phyloP scores from a whole-genome alignment of 2,113 vertebrate genomes.

The Variabilichromis moorii region DNA sequence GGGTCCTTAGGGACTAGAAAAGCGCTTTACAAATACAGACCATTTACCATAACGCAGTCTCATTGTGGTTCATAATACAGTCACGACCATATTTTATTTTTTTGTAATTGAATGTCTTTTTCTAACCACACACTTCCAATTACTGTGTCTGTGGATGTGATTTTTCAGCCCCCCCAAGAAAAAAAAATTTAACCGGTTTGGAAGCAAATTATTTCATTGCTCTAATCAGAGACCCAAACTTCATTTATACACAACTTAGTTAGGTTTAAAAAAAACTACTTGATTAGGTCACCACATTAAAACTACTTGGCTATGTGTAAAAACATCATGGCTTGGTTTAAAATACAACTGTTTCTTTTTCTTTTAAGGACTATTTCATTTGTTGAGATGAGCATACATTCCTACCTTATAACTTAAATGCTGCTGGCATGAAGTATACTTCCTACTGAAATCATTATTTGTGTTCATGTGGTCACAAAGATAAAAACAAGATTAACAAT shows the following conservation, averaged over 20 bases:
- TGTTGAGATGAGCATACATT: neutral
- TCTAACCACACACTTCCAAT: neutral
- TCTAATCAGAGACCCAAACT: neutral
- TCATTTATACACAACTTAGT: neutral
- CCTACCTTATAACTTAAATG: neutral
- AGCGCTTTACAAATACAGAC: too few relatives aligned
- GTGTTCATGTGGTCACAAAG: neutral
- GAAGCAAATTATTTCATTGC: neutral
- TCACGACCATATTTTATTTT: neutral
- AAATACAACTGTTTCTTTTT: neutral
- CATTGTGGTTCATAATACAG: neutral
- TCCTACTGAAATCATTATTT: neutral
- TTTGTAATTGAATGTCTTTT: neutral
- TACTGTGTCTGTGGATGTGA: neutral
- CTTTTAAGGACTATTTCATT: neutral
- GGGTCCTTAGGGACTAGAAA: too few relatives aligned
- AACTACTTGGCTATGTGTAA: neutral
- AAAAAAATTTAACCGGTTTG: accelerated
- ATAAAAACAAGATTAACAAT: neutral
- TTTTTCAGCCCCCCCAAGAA: neutral
- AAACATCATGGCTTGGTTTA: neutral
- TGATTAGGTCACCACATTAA: neutral
- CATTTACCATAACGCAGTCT: neutral
- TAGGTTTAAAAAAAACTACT: neutral
- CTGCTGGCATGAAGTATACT: neutral